Percentiles rank a stretch among this genome's conserved stretches.
Conservation (phyloP, 1,140 invertebrate genomes). For the Drosophila bocki region DNA sequence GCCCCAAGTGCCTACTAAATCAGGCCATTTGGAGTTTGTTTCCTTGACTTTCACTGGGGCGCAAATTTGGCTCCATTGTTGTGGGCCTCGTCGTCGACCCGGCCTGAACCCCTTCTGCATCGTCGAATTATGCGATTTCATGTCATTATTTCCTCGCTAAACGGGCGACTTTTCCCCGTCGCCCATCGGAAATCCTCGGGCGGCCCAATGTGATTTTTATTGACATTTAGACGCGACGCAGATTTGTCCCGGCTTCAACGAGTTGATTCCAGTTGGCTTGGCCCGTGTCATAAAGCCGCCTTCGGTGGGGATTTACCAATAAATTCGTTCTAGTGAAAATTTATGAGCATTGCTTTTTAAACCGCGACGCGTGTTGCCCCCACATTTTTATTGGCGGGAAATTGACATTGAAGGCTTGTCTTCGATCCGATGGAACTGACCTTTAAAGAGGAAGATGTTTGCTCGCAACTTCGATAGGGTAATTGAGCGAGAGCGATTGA, state of each 20-base stretch:
- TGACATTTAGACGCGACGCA: conserved; percentile 74
- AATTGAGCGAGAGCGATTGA: conserved; percentile 43
- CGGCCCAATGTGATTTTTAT: conserved; percentile 77
- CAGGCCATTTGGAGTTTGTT: conserved; percentile 70
- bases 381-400: conserved; percentile 62
- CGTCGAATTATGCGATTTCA: conserved; percentile 75
- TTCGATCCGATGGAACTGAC: conserved; percentile 51
- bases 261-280: conserved; percentile 58
- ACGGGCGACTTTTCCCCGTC: conserved; percentile 58
- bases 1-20: conserved; percentile 75
- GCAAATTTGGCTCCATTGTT: conserved; percentile 32
- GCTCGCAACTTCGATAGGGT: conserved; percentile 21
- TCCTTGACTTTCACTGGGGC: conserved; percentile 52
- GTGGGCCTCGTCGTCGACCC: conserved; percentile 13
- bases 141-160: conserved; percentile 81
- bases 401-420: conserved; percentile 61
- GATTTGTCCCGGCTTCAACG: conserved; percentile 67
- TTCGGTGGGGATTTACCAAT: conserved; percentile 68
- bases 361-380: conserved; percentile 73
- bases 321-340: conserved; percentile 83
- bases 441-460: conserved; percentile 45
- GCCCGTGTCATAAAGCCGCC: conserved; percentile 68
- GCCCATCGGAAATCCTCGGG: conserved; percentile 25
- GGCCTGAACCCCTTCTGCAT: conserved; percentile 53
- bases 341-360: conserved; percentile 81